Evolutionary conservation across 2,113 vertebrate species (phyloP).

Genomic region (Isurus oxyrinchus): DNA sequence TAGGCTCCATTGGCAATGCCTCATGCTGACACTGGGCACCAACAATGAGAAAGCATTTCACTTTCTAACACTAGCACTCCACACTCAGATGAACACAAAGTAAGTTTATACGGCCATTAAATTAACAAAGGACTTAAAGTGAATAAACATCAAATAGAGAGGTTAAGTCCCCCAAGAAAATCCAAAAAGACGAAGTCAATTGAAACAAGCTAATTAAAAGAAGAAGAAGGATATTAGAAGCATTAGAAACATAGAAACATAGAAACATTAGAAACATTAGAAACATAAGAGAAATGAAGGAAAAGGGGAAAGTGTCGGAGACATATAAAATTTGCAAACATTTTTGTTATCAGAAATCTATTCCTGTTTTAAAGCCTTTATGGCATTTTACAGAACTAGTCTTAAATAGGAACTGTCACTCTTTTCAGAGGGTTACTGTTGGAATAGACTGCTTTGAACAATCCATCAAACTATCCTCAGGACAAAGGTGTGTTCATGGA

Average conservation of each 20-base stretch:
- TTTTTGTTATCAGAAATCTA: not conserved
- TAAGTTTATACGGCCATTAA: not conserved
- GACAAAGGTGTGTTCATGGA: not conserved
- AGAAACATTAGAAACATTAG: no score
- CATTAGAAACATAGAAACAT: not conserved
- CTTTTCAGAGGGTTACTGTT: not conserved
- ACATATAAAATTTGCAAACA: not conserved
- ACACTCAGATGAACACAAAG: not conserved
- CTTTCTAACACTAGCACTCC: not conserved
- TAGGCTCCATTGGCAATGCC: no score
- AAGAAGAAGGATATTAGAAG: not conserved
- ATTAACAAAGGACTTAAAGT: not conserved
- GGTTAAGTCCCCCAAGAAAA: not conserved
- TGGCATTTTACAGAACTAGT: not conserved
- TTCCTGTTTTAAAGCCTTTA: not conserved
- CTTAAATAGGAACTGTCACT: not conserved
- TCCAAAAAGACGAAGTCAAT: not conserved
- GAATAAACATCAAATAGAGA: not conserved
- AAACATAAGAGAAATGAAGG: not conserved
- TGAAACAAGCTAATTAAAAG: not conserved
- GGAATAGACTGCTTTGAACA: not conserved
- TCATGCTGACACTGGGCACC: not conserved
- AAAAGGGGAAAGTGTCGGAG: not conserved
- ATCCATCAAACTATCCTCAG: not conserved
- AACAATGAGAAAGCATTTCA: not conserved